Base-by-base conservation (phyloP, 2,888 invertebrate genomes). In the Pyralis farinalis region DNA sequence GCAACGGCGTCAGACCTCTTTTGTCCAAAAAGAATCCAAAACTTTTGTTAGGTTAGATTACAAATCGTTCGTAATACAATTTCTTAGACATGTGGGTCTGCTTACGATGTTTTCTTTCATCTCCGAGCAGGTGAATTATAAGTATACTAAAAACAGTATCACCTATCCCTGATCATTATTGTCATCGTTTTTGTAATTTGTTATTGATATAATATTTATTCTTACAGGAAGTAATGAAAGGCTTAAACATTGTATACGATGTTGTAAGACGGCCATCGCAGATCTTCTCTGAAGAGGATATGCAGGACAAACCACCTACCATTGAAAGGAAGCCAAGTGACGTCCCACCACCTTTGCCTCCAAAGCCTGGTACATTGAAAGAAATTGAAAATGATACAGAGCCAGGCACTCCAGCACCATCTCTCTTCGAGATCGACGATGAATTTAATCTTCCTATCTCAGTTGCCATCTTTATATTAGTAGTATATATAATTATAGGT, bases 391-490 rank as follows among this genome's bases (percentile, higher is more conserved):
- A 70, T 20, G 71, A 68, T 0, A 93, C 92, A 1, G 93, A 94
- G 6, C 93, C 94, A 0, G 93, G 92, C 0, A 95, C 96, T 0
- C 96, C 96, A 28, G 95, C 94, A 0, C 92, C 95, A 34, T 94
- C 94, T 25, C 90, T 92, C 1, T 96, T 93, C 55, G 94, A 94
- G 67, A 93, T 97, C 39, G 96, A 96, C 67, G 97, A 98, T 60
- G 96, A 98, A 71, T 98, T 98, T 73, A 98, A 98, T 74, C 81
- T 99, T 40, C 98, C 98, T 0, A 94, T 98, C 25, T 94, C 96
- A 0, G 91, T 98, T 0, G 98, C 98, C 0, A 93, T 98, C 1
- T 74, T 93, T 29, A 93, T 98, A 42, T 89, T 98, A 9, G 77
- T 98, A 0, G 74, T 93, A 0, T 99, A 99, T 79, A 97, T 98